Conservation (phyloP, 2,113 vertebrate species). For the Xenopus laevis region DNA sequence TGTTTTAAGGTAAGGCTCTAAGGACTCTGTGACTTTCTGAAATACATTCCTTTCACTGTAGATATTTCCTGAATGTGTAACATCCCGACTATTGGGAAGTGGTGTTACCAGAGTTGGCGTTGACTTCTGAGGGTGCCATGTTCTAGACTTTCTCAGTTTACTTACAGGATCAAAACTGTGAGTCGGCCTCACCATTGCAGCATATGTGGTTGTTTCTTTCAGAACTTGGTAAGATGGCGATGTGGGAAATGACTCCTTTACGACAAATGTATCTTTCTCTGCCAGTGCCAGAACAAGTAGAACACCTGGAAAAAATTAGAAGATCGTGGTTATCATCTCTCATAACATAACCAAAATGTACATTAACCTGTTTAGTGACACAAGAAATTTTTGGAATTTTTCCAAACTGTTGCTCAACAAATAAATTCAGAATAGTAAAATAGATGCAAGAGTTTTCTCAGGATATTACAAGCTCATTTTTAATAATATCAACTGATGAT, state of each 20-base stretch:
- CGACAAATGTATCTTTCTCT: constrained; percentile 77
- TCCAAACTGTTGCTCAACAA: no score
- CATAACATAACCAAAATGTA: no score
- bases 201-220: constrained; percentile 61
- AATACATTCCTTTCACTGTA: constrained; percentile 58
- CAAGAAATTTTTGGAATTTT: no score
- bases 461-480: no score
- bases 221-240: constrained; percentile 65
- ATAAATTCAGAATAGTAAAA: no score
- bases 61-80: constrained; percentile 60
- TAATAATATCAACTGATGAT: no score
- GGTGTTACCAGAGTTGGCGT: constrained; percentile 38
- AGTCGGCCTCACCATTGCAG: constrained; percentile 62
- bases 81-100: constrained; percentile 55
- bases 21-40: constrained; percentile 61
- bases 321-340: no score
- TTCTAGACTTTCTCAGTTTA: constrained; percentile 26
- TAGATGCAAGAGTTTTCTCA: no score
- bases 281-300: constrained; percentile 85
- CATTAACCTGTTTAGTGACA: no score
- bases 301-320: constrained; percentile 68
- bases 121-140: constrained; percentile 48
- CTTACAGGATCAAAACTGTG: constrained; percentile 43
- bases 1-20: constrained; percentile 52
- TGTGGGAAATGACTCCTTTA: constrained; percentile 73